These are phyloP conservation scores for Thecophora atra DNA, from an alignment of 2,888 invertebrate genomes.

Conservation along the genomic window DNA sequence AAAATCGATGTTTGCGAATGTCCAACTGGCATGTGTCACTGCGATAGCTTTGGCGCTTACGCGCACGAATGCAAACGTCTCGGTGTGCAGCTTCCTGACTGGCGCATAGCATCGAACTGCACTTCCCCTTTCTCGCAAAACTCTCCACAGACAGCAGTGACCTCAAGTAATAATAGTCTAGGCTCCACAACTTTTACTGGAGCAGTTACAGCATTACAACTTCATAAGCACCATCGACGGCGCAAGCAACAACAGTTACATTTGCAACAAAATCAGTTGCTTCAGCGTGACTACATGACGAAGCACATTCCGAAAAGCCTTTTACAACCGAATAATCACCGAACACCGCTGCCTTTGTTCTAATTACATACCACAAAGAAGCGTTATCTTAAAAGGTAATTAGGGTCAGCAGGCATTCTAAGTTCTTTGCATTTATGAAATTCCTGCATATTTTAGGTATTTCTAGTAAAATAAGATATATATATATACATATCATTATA, in stretches of 20 bases:
- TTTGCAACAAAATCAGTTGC: constrained; percentile 49
- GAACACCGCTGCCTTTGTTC: constrained; percentile 66
- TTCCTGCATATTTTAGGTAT: too few species aligned
- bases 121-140: constrained; percentile 57
- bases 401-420: too few species aligned
- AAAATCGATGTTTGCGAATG: constrained; percentile 90
- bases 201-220: constrained; percentile 34
- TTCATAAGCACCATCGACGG: constrained; percentile 48
- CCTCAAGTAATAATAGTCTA: constrained; percentile 42
- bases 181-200: not conserved
- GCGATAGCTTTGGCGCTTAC: constrained; percentile 90
- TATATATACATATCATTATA: too few species aligned
- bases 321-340: constrained; percentile 60
- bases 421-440: too few species aligned
- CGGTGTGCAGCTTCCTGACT: constrained; percentile 77
- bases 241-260: constrained; percentile 46
- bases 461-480: too few species aligned
- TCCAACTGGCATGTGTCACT: constrained; percentile 81
- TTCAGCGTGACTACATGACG: constrained; percentile 58
- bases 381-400: not conserved
- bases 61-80: constrained; percentile 85
- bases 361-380: constrained; percentile 41
- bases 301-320: constrained; percentile 65
- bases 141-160: constrained; percentile 26
- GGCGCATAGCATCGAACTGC: constrained; percentile 78